Evolutionary conservation across 2,113 vertebrate genomes (phyloP), one percentile per base, ranked within the genome.

Genomic region (Neodontobutis hainanensis): DNA sequence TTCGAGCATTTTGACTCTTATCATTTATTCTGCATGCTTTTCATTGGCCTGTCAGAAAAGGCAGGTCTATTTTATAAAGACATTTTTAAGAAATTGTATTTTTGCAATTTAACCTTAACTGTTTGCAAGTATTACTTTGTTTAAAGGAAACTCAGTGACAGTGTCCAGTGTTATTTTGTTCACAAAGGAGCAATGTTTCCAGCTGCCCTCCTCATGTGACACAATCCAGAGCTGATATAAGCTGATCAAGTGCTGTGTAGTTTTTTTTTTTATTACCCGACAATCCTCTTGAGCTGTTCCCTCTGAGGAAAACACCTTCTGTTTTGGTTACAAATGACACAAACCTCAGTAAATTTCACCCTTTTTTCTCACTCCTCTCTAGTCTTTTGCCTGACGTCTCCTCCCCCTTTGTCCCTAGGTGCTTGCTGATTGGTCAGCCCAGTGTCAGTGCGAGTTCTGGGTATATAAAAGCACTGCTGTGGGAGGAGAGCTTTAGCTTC

Each of bases 391-490:
- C 32, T 53, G 34, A 40, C 5, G 11, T 8, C 8, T 34, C 11
- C 11, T 48, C 42, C 44, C 61, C 8, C n/a, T 8, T 42, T 9
- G 14, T 60, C 55, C 6, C 51, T 61, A 2, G 4, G 32, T 15
- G 43, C 38, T 42, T 40, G n/a, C 11, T 78, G 89, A 92, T 92
- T 91, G 89, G 88, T 77, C 70, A 5, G 51, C 45, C 68, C 4
- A 5, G 10, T 27, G 68, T 73, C 78, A 49, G n/a, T 40, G 50
- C 80, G 68, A 50, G 47, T 56, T 65, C 57, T 57, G 8, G 68
- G 49, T 51, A 53, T 88, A 91, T 90, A 92, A 91, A 90, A 80
- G 49, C 61, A 40, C 58, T 35, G 46, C 46, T 47, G 61, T 75
- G 83, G 85, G 81, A 61, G 89, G 86, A 85, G 86, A 73, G 19